Evolutionary conservation across 2,797 vertebrate genomes (phyloP), one percentile per base, ranked within the genome.

Genomic region (Sebastes variabilis): DNA sequence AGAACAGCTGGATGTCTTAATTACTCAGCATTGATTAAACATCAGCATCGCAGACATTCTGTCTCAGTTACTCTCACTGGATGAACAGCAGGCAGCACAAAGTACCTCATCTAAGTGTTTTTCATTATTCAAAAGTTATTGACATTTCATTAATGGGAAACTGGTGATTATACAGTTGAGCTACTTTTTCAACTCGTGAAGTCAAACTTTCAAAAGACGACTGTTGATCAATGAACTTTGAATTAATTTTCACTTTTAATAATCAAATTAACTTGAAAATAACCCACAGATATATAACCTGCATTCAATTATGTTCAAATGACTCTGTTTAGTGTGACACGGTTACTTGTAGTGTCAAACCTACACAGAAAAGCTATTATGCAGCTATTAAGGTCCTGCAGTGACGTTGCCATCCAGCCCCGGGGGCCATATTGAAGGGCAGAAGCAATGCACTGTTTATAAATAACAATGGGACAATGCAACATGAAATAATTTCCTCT

Each of bases 1-100:
- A 65, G 64, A 88, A 85, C 87, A 88, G 87, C 85, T 83, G 82
- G 71, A 80, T 80, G 70, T 82, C 69, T 77, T 85, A 81, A 87
- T 90, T 80, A 80, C 71, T 81, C 38, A 66, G 70, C 73, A 83
- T 75, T 87, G 82, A 88, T 83, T 81, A 85, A 87, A 79, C 80
- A 84, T 82, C 79, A 72, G 73, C 49, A 71, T 72, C 54, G 14
- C 38, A 84, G 38, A 84, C 70, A 38, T 55, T 82, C 27, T 75
- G 71, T 75, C 70, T 80, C 55, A 69, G 75, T 81, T 55, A 69
- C 49, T 66, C 62, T 82, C 34, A 1, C n/a, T 14, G 27, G 58
- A 68, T 49, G 66, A 82, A 81, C 81, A 79, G 75, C 61, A 80
- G 62, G 73, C 64, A 72, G 69, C 74, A 66, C 59, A 73, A 61